phyloP scores from a whole-genome alignment of 2,888 invertebrate genomes.

The Nineta flava region DNA sequence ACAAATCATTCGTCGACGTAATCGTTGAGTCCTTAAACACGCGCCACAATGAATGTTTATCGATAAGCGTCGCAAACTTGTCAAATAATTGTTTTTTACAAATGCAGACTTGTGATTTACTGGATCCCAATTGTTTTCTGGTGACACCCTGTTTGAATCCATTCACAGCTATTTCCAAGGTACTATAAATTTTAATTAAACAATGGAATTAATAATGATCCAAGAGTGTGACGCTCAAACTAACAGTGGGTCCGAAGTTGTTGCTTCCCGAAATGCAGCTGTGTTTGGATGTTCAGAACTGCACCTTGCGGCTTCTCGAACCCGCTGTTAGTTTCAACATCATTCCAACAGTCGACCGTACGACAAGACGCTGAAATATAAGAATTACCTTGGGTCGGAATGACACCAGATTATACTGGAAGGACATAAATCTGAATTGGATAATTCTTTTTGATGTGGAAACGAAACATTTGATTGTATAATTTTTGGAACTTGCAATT shows the following conservation, averaged over 20 bases:
- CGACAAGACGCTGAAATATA: conserved; percentile 5
- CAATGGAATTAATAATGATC: conserved; percentile 6
- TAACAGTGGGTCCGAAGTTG: too few relatives aligned
- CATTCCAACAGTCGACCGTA: too few relatives aligned
- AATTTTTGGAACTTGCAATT: conserved; percentile 19
- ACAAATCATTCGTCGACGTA: conserved; percentile 17
- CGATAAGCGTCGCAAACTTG: conserved; percentile 16
- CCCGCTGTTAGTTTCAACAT: too few relatives aligned
- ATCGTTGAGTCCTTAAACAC: conserved; percentile 8
- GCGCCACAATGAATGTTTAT: conserved; percentile 8
- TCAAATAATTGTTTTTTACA: conserved; percentile 27
- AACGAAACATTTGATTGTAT: conserved; percentile 26
- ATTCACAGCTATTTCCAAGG: conserved; percentile 54
- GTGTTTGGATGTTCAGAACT: too few relatives aligned
- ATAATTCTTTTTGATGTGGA: conserved; percentile 23
- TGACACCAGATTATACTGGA: conserved; percentile 44
- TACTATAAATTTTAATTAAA: conserved; percentile 27
- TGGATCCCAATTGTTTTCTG: conserved; percentile 36
- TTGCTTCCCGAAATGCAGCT: too few relatives aligned
- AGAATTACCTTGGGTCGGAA: conserved; percentile 25
- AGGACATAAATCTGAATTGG: conserved; percentile 33
- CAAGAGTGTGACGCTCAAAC: background rate
- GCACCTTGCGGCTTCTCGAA: too few relatives aligned
- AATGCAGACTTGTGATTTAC: conserved; percentile 26
- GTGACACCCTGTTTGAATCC: conserved; percentile 68